Conservation (phyloP, 2,888 invertebrate genomes). For the Clanis bilineata region DNA sequence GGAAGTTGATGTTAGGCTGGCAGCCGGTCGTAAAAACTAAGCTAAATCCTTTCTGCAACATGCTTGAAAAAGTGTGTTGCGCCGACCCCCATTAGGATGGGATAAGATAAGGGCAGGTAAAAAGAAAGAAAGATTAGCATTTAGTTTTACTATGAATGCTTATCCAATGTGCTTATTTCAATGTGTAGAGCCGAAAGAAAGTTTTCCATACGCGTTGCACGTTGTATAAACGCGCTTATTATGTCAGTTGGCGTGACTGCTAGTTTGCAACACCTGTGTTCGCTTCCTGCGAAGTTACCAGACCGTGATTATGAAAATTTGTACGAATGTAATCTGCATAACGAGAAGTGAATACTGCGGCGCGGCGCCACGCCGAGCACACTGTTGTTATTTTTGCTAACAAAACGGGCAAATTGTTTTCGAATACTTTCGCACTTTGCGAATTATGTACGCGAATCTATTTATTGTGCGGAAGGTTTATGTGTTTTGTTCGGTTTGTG, state of each 20-base stretch:
- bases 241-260: constrained; percentile 35
- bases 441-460: neutral
- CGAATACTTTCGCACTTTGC: neutral
- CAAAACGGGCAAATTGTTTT: constrained; percentile 12
- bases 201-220: constrained; percentile 16
- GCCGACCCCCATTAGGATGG: no score
- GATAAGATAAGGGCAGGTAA: no score
- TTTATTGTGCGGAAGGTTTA: neutral
- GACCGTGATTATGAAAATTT: constrained; percentile 40
- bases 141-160: no score
- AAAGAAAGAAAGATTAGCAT: no score
- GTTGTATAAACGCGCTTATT: constrained; percentile 19
- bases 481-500: neutral
- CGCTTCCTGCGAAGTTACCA: constrained; percentile 33
- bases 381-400: constrained; percentile 3
- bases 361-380: neutral
- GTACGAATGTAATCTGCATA: constrained; percentile 35
- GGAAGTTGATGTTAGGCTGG: no score
- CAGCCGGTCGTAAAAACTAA: no score
- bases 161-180: no score
- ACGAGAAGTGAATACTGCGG: constrained; percentile 16
- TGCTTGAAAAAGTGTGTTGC: no score
- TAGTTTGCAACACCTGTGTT: constrained; percentile 39
- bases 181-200: neutral
- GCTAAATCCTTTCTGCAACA: no score